Conservation (phyloP, 2,113 vertebrate genomes). For the Lipophrys pholis region DNA sequence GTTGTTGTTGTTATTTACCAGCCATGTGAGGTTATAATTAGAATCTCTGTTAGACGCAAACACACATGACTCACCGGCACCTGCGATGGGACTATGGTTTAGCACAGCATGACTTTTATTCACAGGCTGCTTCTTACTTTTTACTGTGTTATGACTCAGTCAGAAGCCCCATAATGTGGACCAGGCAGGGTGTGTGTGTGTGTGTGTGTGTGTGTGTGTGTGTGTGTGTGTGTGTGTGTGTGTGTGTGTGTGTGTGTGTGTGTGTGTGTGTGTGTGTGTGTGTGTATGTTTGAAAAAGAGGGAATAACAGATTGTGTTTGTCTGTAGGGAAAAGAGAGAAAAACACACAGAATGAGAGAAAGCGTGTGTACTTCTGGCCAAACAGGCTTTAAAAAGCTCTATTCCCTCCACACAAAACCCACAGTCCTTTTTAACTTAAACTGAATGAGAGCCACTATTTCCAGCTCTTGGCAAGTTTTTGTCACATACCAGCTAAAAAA, state of each 20-base stretch:
- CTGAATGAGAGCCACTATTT: constrained; percentile 10
- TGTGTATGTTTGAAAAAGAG: constrained; percentile 22
- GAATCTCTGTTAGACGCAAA: constrained; percentile 58
- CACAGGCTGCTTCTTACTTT: constrained; percentile 69
- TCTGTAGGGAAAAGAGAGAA: constrained; percentile 5
- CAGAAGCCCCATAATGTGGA: constrained; percentile 57
- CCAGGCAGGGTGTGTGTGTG: constrained; percentile 48
- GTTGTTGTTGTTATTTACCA: constrained; percentile 64
- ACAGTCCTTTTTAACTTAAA: constrained; percentile 26
- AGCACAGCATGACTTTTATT: constrained; percentile 59
- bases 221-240: not conserved
- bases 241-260: constrained; percentile 26
- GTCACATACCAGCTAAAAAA: constrained; percentile 20
- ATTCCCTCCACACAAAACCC: constrained; percentile 18
- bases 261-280: constrained; percentile 34
- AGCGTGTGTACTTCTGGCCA: constrained; percentile 45
- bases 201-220: constrained; percentile 29
- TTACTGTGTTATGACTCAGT: constrained; percentile 74
- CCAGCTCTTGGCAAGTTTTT: not conserved
- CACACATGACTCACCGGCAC: constrained; percentile 69
- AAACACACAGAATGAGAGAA: constrained; percentile 24
- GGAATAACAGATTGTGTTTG: constrained; percentile 61
- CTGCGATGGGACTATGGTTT: constrained; percentile 67
- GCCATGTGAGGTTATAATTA: constrained; percentile 71
- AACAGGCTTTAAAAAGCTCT: constrained; percentile 39